Base-by-base conservation (phyloP, 2,113 vertebrate genomes). In the Pelodiscus sinensis region DNA sequence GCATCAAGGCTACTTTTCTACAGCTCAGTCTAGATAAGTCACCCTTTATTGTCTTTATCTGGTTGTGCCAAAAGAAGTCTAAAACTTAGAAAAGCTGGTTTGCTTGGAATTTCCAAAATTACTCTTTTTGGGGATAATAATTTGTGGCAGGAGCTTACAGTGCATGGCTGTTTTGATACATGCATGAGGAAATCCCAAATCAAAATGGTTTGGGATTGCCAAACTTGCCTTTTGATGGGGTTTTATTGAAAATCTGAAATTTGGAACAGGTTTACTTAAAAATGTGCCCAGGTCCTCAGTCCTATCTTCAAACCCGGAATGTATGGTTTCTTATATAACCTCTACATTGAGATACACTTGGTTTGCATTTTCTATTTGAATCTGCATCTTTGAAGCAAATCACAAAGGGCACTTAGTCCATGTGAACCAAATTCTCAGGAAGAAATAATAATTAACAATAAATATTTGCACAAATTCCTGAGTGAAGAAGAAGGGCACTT, bases 71-170 rank as follows among this genome's bases (percentile, higher is more conserved):
- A 16, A 77, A 84, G 89, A 87, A 29, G 87, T 84, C 84, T 55
- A 50, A 65, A 77, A 8, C n/a, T 57, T 22, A 89, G 44, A 85
- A 85, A 90, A 81, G 86, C 83, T 86, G 58, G 21, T 75, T 77
- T 80, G 50, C 55, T 89, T 77, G 54, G n/a, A 58, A 82, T 82
- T 92, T 91, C 62, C 27, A 89, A 86, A 85, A 91, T 87, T 87
- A 12, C 75, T 21, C n/a, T 18, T 77, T 38, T 24, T 82, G 13
- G 27, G 62, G 21, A 58, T 13, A 35, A 18, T 57, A 86, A 85
- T 73, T 90, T 38, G 5, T 68, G 84, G 35, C 79, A 71, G 71
- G 6, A 88, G 24, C 90, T 60, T 22, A 58, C 9, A 81, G 21
- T 21, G 44, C 29, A 27, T 82, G 31, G 54, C 6, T 57, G 5